These are phyloP conservation scores for Trachelus tabidus DNA, from an alignment of 2,888 invertebrate genomes.

Conservation along the genomic window DNA sequence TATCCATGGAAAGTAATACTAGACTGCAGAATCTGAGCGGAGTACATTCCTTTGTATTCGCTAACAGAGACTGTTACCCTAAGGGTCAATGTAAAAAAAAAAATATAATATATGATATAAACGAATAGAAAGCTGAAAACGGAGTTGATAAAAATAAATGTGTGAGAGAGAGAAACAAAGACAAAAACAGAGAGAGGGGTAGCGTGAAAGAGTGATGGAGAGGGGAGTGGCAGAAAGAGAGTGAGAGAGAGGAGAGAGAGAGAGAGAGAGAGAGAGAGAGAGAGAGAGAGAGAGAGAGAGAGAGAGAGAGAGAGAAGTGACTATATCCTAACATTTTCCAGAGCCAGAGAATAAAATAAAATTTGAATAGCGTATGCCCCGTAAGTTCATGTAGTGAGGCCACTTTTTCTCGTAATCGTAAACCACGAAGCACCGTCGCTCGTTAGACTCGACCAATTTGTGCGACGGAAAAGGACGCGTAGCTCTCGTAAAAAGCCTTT, in stretches of 20 bases:
- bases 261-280: slow-evolving; percentile 5
- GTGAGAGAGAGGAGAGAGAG: slow-evolving; percentile 9
- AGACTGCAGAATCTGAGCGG: not conserved
- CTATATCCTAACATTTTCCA: slow-evolving; percentile 6
- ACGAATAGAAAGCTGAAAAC: no score
- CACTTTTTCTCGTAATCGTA: slow-evolving; percentile 4
- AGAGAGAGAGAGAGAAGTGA: not conserved
- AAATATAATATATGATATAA: not conserved
- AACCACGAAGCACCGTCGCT: not conserved
- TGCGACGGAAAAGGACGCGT: not conserved
- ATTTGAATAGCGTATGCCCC: not conserved
- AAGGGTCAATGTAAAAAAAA: not conserved
- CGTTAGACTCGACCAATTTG: not conserved
- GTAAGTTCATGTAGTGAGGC: not conserved
- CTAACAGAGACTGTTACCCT: not conserved
- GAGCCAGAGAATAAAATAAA: not conserved
- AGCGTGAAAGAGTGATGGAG: not conserved
- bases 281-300: not conserved
- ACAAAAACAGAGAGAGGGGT: slow-evolving; percentile 10
- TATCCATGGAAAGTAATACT: not conserved
- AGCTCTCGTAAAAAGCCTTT: not conserved
- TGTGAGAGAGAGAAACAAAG: slow-evolving; percentile 19
- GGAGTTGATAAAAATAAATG: not conserved
- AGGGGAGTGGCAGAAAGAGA: no score
- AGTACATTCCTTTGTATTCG: not conserved